These are phyloP conservation scores for Lepus timidus DNA, from an alignment of 2,113 vertebrate genomes.

Conservation along the genomic window DNA sequence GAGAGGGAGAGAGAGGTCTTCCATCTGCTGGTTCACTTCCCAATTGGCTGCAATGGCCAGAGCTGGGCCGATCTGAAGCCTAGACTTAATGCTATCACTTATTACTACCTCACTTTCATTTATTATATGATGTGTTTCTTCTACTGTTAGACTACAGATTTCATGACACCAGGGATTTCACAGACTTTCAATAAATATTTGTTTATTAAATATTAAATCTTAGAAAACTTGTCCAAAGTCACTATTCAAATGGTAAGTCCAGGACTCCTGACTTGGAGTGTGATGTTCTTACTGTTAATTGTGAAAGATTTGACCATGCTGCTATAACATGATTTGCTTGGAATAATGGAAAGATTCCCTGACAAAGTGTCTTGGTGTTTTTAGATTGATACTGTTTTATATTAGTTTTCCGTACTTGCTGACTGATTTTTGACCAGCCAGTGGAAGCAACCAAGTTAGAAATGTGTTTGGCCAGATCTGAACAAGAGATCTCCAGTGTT, in stretches of 20 bases:
- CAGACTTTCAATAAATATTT: constrained; percentile 46
- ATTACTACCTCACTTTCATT: neutral
- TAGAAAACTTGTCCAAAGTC: neutral
- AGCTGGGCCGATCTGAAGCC: too few species aligned
- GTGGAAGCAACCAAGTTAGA: neutral
- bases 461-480: neutral
- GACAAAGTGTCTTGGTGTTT: neutral
- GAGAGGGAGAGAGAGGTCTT: too few species aligned
- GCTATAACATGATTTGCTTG: neutral
- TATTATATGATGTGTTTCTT: constrained; percentile 10
- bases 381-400: neutral
- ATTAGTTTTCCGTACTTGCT: neutral
- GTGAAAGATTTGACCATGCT: neutral
- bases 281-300: neutral
- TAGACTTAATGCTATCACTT: neutral
- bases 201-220: constrained; percentile 60
- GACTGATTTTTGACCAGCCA: neutral
- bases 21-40: too few species aligned
- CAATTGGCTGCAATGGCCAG: too few species aligned
- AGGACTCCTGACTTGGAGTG: neutral
- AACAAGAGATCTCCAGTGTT: neutral
- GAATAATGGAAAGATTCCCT: neutral
- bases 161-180: neutral
- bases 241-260: constrained; percentile 10
- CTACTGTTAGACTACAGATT: constrained; percentile 53